Evolutionary conservation across 2,797 vertebrate genomes (phyloP), one percentile per base, ranked within the genome.

Genomic region (Paguma larvata): DNA sequence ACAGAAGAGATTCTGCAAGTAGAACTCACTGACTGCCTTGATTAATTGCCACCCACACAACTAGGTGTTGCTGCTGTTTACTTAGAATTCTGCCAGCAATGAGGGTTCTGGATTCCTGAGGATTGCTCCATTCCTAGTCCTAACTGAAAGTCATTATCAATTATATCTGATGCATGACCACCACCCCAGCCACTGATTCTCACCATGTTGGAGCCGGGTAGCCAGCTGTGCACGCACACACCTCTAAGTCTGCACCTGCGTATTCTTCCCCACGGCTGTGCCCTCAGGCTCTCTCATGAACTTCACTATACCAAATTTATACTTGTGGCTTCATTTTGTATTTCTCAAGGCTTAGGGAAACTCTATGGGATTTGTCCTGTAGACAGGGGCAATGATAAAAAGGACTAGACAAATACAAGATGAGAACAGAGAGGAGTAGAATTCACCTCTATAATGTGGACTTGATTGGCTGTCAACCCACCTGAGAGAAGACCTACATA

Each of bases 1-100:
- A 32, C 4, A 79, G 88, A 92, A 96, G 63, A 94, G 65, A 86
- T 88, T 97, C 97, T 97, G 91, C 96, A 96, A 92, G 97, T 95
- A 95, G 95, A 97, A 90, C 93, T 97, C 95, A 59, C 70, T 96
- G 98, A 96, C 94, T 96, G 96, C 97, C 94, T 89, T 98, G 97
- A 98, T 97, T 97, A 98, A 98, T 98, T 96, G 84, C 98, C 97
- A 86, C 98, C 98, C 98, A 98, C 97, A 56, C 95, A 82, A 75
- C 62, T 86, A 98, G 97, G 97, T 97, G 94, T 98, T 98, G 96
- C 95, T 97, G 79, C 93, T 98, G 92, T 98, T 98, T 98, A 98
- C 97, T 98, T 98, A 98, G 95, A 93, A 90, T 82, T 97, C 87
- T 96, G 98, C 97, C 97, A 98, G 95, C 82, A 97, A 75, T 48